Evolutionary conservation across 2,888 invertebrate genomes (phyloP), one percentile per base, ranked within the genome.

Genomic region (Azorinus chamasolen): DNA sequence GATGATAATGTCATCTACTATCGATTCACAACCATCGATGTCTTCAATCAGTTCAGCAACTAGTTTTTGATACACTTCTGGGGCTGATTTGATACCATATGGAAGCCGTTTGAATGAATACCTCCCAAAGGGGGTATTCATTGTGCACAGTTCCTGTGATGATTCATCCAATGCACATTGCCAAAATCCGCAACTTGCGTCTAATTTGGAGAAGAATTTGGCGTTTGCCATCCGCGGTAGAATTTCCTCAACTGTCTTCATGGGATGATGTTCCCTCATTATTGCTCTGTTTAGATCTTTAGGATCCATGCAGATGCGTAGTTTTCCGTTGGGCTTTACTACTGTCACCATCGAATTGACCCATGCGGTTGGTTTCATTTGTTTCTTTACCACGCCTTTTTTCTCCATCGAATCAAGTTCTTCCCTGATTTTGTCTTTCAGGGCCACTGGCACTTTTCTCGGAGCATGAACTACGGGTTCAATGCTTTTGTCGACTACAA

Each of bases 191-290:
- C 46, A 63, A 37, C 53, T 53, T 1, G 77, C 76, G 48, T 83
- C 79, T 12, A 83, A 43, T 43, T 76, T 76, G 0, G 59, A 46
- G n/a, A 84, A 79, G 18, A 77, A 24, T 50, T 66, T 74, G 0
- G 77, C 77, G 4, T 73, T 59, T 25, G 77, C 41, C 3, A 84
- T 59, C 22, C 72, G 20, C 0, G 53, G n/a, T 12, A 81, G 46
- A 1, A 84, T 68, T 27, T 83, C 80, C 22, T 80, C 80, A 18
- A 73, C 48, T 25, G 76, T 77, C 69, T 75, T 80, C 57, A 84
- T 45, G n/a, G 74, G 80, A 55, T 66, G 71, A 18, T 83, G 78
- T 65, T 77, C 78, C n/a, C 78, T 54, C 20, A 65, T 41, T 41
- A 84, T 70, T 0, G 75, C 79, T 57, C 39, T 59, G 32, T 79